Evolutionary conservation across 1,140 invertebrate species (phyloP), one percentile per base, ranked within the genome.

Genomic region (Spodoptera frugiperda): DNA sequence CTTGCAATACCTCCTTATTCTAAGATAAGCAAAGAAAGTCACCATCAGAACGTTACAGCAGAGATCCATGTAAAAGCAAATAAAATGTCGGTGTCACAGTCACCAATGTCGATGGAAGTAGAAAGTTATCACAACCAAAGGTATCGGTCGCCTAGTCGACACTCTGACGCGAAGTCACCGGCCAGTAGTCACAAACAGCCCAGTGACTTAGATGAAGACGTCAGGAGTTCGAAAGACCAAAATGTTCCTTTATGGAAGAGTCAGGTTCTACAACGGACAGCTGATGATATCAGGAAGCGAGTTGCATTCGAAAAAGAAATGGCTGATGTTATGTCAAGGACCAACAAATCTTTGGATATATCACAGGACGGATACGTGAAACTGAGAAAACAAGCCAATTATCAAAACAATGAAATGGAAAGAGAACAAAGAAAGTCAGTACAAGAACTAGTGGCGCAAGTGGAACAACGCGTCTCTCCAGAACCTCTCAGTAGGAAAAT

Each of bases 381-480:
- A 82, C 87, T 94, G 53, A 84, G 85, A 51, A 94, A 93, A 79
- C 91, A 93, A 83, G 68, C 79, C 5, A 85, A 79, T 63, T 87
- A 89, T 80, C 82, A 81, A 30, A 25, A 53, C 3, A 87, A 91
- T 65, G 87, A 87, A 25, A 53, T 86, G 44, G 90, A 90, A 59
- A 83, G 86, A 67, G 88, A 89, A 65, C 85, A 91, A 4, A 86
- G 95, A 78, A 95, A 93, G 83, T 95, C 95, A 1, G 95, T 96
- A 0, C 95, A 95, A 83, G 95, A 96, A 83, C 86, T 96, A 77
- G 95, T 95, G 33, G 95, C 95, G 3, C 91, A 94, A 84, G 95
- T 95, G 19, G 95, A 95, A 85, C 91, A 94, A 74, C 93, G 85
- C 19, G 80, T 67, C 25, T 91, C 90, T 10, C 92, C 91, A 25